These are phyloP conservation scores for Euwallacea similis DNA, from an alignment of 1,140 invertebrate genomes.

Conservation along the genomic window DNA sequence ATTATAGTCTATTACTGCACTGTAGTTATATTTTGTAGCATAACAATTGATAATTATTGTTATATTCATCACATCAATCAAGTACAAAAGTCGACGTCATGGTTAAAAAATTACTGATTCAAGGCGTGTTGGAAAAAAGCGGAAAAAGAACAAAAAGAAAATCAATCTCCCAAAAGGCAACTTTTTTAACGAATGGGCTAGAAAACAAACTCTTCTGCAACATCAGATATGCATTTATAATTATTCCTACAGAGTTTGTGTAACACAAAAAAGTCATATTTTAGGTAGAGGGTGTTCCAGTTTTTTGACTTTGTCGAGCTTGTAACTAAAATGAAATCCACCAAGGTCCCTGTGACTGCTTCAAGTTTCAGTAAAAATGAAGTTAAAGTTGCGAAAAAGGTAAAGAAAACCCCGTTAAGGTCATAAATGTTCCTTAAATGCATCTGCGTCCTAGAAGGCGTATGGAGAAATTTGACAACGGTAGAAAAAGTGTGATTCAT, in stretches of 20 bases:
- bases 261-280: neutral
- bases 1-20: neutral
- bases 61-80: no score
- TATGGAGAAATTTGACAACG: no score
- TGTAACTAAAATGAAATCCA: neutral
- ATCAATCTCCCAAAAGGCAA: no score
- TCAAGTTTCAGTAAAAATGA: neutral
- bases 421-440: no score
- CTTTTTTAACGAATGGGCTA: neutral
- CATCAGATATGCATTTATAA: no score
- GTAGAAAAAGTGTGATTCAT: no score
- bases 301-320: constrained; percentile 10
- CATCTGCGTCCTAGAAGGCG: no score
- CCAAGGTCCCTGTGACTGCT: neutral
- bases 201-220: neutral
- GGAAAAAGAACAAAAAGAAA: no score
- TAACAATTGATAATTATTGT: neutral
- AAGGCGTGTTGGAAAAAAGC: no score
- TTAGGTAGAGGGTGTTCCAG: constrained; percentile 6
- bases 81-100: neutral
- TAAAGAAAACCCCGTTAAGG: neutral
- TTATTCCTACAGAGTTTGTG: no score
- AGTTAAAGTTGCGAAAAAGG: constrained; percentile 3
- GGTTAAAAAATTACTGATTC: no score
- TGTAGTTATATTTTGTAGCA: neutral